Base-by-base conservation (phyloP, 2,113 vertebrate genomes). In the Crocuta crocuta region DNA sequence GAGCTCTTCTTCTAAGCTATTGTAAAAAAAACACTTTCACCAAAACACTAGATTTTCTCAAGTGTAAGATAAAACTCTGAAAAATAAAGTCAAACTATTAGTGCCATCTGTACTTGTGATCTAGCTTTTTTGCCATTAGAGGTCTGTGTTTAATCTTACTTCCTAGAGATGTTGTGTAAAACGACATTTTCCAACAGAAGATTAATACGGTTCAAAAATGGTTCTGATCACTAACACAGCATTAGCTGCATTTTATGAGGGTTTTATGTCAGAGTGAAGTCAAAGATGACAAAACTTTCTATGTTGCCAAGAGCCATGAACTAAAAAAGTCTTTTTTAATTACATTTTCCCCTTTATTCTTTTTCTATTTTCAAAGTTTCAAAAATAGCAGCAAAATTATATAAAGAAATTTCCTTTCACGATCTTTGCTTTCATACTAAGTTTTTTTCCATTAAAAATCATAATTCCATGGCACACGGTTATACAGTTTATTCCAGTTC, bases 331-430 rank as follows among this genome's bases (percentile, higher is more conserved):
- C 89, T 79, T 94, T 93, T 97, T 80, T 17, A 98, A 97, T 97
- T 97, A 91, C 3, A 79, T 93, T 96, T 97, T 97, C 85, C 53
- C 74, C 88, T 35, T 97, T 94, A 94, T 96, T 96, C 84, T 85
- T 96, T 96, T 93, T n/a, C 61, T 97, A 94, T 96, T 96, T 97
- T 92, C 84, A 93, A 95, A 84, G 87, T 96, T 96, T 88, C 73
- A 97, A 97, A 96, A 95, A 96, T 96, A 98, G 95, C 35, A 65
- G 63, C 50, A 95, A 97, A 97, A 97, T 94, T 87, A 93, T 84
- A 86, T 74, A 79, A 85, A 95, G 79, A n/a, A 91, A 92, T 94
- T 23, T 89, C 73, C 73, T 89, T 96, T 95, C 45, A 94, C 89
- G 93, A 91, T 89, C 21, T 93, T 94, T 96, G 86, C 79, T 95